Evolutionary conservation across 2,113 vertebrate species (phyloP), one percentile per base, ranked within the genome.

Genomic region (Corythornis vintsioides): DNA sequence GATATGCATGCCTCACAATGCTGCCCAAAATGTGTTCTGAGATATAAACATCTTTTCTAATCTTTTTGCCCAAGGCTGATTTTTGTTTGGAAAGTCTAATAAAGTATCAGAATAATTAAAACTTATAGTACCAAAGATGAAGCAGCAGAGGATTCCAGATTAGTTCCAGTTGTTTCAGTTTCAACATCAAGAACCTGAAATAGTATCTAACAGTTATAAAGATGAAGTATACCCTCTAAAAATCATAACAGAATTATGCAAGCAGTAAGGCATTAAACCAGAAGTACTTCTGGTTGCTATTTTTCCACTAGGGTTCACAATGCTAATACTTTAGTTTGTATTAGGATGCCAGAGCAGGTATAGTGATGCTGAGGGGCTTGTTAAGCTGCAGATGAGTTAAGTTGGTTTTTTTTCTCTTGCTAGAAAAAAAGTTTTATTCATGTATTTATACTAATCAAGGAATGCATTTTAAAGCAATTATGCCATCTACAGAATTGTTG

Each of bases 41-140:
- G 42, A 72, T 88, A 89, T 56, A 90, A 94, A 78, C 70, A 78
- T 93, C 1, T 90, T 71, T 72, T 88, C 53, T 90, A 75, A 85
- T 93, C 64, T 95, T 94, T 92, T 50, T 83, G 57, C 64, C 71
- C 22, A 85, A 93, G 84, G 59, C 82, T 88, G 25, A 67, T 86
- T 92, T 94, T 95, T 2, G 3, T 86, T 93, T 87, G 40, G 45
- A 90, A 92, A 80, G 42, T 1, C 2, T 86, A 85, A 83, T 93
- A 85, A 92, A 89, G 40, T 93, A 75, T 45, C 29, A 85, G 74
- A 88, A 73, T 93, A 91, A 95, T 93, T 94, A 96, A 96, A 95
- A 95, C 25, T 86, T 95, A 70, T 55, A 93, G 48, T 88, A 88
- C 29, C 77, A 95, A 94, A 90, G 45, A 88, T 78, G 70, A 95